Conservation (phyloP, 2,888 invertebrate species). For the Drosophila merina region DNA sequence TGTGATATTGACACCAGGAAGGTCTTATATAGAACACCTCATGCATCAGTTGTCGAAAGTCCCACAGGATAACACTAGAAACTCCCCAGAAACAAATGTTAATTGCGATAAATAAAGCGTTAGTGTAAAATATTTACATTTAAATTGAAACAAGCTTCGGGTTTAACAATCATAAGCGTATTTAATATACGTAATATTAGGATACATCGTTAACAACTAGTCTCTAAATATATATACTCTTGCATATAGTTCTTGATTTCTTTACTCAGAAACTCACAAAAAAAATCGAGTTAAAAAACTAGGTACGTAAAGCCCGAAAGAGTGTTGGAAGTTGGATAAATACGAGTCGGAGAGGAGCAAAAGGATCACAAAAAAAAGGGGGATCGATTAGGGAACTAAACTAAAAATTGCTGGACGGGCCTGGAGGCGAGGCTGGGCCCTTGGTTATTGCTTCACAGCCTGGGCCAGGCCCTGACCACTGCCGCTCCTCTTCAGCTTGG, state of each 20-base stretch:
- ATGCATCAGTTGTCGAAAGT: conserved; percentile 5
- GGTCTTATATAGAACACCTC: conserved; percentile 34
- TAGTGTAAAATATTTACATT: conserved; percentile 15
- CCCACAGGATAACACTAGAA: neutral
- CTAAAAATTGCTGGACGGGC: conserved; percentile 19
- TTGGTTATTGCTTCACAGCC: conserved; percentile 74
- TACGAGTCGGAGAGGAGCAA: neutral
- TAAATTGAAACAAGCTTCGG: neutral
- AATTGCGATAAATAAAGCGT: conserved; percentile 23
- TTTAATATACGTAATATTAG: conserved; percentile 30
- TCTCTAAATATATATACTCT: conserved; percentile 6
- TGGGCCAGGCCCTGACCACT: conserved; percentile 60
- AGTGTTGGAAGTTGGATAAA: neutral
- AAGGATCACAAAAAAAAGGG: conserved; percentile 19
- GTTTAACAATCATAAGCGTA: conserved; percentile 32
- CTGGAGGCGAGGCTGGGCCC: neutral
- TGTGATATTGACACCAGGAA: conserved; percentile 26
- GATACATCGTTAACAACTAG: conserved; percentile 38
- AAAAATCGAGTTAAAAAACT: neutral
- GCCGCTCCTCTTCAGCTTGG: conserved; percentile 68
- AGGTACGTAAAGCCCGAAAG: neutral
- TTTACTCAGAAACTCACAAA: neutral
- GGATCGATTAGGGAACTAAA: conserved; percentile 22
- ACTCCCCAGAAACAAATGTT: conserved; percentile 15
- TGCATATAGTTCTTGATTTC: conserved; percentile 2